Evolutionary conservation across 92 coral and sea anemone species (phyloP).

Genomic region (Zoanthus solanderi): DNA sequence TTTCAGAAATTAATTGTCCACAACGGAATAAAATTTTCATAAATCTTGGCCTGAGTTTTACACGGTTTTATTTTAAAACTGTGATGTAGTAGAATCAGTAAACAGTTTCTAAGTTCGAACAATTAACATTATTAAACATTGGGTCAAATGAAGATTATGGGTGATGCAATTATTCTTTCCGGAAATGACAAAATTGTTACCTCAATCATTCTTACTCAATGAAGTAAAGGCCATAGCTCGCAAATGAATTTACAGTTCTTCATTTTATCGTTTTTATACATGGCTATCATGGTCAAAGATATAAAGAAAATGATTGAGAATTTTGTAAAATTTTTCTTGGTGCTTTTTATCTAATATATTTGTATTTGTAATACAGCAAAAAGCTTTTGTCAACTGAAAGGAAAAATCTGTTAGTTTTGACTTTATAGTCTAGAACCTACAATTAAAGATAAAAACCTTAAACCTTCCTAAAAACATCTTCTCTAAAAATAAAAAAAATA

Average conservation of each 20-base stretch:
- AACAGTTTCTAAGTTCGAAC: no score
- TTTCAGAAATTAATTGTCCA: neutral
- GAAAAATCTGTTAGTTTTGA: neutral
- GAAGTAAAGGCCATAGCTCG: neutral
- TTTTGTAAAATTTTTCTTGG: neutral
- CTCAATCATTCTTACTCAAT: neutral
- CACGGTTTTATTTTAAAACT: no score
- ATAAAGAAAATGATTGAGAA: neutral
- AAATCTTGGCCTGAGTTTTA: neutral
- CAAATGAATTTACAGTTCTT: neutral
- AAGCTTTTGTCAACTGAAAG: neutral
- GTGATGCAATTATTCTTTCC: no score
- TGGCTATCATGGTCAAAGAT: neutral
- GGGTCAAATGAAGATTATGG: no score
- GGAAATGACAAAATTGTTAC: no score
- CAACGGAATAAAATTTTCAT: neutral
- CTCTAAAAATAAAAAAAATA: no score
- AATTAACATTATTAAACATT: no score
- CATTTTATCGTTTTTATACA: neutral
- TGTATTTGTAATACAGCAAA: neutral
- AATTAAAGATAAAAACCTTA: neutral
- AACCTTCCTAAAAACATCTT: no score
- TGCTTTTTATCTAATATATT: neutral
- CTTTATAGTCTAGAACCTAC: neutral
- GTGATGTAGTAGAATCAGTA: no score